phyloP scores from a whole-genome alignment of 2,888 invertebrate species.

The Congeria kusceri region DNA sequence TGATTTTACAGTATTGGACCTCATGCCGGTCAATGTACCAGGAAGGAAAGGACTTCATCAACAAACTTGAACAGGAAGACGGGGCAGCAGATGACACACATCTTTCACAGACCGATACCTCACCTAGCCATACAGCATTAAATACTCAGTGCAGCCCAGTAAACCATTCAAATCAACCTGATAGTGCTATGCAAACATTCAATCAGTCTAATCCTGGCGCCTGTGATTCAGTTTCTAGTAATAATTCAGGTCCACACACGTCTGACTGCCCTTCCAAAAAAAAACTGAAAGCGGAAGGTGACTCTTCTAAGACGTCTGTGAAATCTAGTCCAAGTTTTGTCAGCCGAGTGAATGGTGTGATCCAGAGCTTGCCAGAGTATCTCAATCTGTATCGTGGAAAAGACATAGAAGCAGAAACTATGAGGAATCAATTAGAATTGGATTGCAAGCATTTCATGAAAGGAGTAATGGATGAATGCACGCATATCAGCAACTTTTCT shows the following conservation, averaged over 20 bases:
- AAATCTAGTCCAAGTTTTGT: not conserved
- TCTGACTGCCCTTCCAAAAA: not conserved
- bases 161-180: not conserved
- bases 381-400: constrained; percentile 5
- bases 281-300: not conserved
- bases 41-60: constrained; percentile 38
- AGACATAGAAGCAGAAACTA: constrained; percentile 1
- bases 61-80: constrained; percentile 26
- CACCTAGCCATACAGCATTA: not conserved
- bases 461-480: constrained; percentile 99
- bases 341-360: constrained; percentile 11
- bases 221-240: not conserved
- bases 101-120: not conserved
- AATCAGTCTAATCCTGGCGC: constrained; percentile 7
- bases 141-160: too few relatives aligned
- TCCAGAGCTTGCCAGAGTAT: constrained; percentile 16
- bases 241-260: constrained; percentile 22
- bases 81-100: not conserved
- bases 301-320: not conserved
- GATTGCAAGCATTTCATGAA: constrained; percentile 92
- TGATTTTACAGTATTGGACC: constrained; percentile 50
- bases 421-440: constrained; percentile 13
- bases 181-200: constrained; percentile 30
- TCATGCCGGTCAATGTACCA: constrained; percentile 35
- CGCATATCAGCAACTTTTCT: constrained; percentile 97